Percentiles rank a stretch among this genome's conserved stretches.
Evolutionary conservation across 2,797 vertebrate genomes (phyloP).

Genomic region (Leuciscus waleckii): DNA sequence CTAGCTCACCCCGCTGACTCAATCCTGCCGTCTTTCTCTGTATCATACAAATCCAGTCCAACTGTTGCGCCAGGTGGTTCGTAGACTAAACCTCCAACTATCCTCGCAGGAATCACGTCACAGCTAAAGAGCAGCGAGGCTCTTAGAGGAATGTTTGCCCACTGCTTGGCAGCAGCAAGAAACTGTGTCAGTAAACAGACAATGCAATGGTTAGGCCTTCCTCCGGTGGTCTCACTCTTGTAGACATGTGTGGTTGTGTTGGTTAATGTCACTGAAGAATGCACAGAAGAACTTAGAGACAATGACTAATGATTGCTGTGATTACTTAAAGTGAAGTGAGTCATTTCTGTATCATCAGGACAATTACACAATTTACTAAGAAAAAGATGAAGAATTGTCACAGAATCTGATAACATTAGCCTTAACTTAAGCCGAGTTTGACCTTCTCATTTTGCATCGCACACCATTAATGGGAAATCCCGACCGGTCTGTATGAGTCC

Average conservation of each 20-base stretch:
- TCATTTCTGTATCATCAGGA: background rate
- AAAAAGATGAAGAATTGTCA: constrained; percentile 12
- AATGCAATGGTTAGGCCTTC: constrained; percentile 5
- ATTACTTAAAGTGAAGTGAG: background rate
- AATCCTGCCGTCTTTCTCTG: constrained; percentile 43
- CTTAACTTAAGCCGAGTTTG: constrained; percentile 20
- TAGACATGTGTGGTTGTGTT: constrained; percentile 9
- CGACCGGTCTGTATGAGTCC: constrained; percentile 11
- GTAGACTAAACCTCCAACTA: constrained; percentile 46
- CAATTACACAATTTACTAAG: background rate
- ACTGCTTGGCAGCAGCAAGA: constrained; percentile 26
- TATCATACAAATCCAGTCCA: constrained; percentile 53
- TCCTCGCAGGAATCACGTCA: constrained; percentile 45
- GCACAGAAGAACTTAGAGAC: background rate
- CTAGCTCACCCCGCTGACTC: constrained; percentile 35
- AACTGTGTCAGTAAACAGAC: constrained; percentile 46
- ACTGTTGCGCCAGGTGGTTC: constrained; percentile 60
- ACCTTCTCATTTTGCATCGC: constrained; percentile 47
- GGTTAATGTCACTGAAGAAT: background rate
- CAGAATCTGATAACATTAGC: constrained; percentile 32
- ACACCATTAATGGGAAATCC: constrained; percentile 38
- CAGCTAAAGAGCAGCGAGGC: constrained; percentile 23
- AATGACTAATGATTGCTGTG: constrained; percentile 13
- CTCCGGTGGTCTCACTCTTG: background rate
- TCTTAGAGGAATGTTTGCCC: constrained; percentile 29